phyloP scores from a whole-genome alignment of 2,888 invertebrate genomes.

The Gymnoscelis rufifasciata region DNA sequence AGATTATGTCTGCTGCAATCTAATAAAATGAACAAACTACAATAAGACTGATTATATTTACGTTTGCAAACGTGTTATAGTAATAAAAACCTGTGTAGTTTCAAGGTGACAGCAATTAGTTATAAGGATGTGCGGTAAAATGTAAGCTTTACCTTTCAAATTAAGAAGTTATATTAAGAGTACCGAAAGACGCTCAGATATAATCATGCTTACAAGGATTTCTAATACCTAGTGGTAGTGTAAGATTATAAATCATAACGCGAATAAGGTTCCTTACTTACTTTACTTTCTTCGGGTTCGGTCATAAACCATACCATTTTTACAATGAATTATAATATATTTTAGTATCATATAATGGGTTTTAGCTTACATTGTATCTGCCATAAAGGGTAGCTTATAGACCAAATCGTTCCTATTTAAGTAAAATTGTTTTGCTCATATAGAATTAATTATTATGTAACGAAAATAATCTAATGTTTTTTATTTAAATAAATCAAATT shows the following conservation, averaged over 20 bases:
- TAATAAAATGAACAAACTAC: conserved; percentile 2
- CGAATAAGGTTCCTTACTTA: too few species aligned
- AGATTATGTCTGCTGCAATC: neutral
- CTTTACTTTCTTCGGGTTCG: too few species aligned
- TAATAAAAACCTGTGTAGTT: too few species aligned
- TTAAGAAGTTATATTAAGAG: neutral
- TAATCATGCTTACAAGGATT: neutral
- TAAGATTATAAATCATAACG: too few species aligned
- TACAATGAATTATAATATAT: too few species aligned
- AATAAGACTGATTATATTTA: conserved; percentile 31
- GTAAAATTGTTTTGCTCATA: conserved; percentile 51
- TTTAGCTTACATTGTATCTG: conserved; percentile 21
- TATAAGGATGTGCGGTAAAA: conserved; percentile 5
- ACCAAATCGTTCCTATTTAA: conserved; percentile 62
- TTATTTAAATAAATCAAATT: conserved; percentile 6
- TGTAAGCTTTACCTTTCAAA: neutral
- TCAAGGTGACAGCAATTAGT: conserved; percentile 6
- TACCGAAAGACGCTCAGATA: neutral
- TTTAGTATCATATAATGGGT: conserved; percentile 9
- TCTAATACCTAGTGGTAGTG: neutral
- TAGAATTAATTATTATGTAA: conserved; percentile 38
- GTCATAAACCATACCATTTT: too few species aligned
- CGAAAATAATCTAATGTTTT: conserved; percentile 12
- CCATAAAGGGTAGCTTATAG: conserved; percentile 41
- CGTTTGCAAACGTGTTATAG: conserved; percentile 9